These are phyloP conservation scores for Limnephilus rhombicus DNA, from an alignment of 2,888 invertebrate genomes.

Conservation along the genomic window DNA sequence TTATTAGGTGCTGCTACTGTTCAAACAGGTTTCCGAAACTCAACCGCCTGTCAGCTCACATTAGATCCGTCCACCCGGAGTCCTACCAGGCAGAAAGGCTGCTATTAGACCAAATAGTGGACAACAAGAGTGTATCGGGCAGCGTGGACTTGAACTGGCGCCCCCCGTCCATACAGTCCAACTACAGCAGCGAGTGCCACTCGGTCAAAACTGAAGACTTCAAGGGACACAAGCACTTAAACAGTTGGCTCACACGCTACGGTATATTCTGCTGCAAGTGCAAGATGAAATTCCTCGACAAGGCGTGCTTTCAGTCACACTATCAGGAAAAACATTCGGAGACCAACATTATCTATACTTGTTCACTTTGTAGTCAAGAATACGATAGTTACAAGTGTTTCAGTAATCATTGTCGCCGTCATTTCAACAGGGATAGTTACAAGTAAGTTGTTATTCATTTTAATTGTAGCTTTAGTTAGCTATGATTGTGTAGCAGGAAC, in stretches of 20 bases:
- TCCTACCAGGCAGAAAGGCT: conserved; percentile 2
- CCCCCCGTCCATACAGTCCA: conserved; percentile 15
- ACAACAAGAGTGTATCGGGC: background rate
- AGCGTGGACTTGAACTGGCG: background rate
- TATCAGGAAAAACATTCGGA: conserved; percentile 24
- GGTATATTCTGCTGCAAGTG: conserved; percentile 48
- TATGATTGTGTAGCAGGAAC: background rate
- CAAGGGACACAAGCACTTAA: conserved; percentile 24
- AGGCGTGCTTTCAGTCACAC: conserved; percentile 25
- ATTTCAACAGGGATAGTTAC: conserved; percentile 39
- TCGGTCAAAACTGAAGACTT: background rate
- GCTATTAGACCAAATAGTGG: background rate
- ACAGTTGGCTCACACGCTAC: conserved; percentile 39
- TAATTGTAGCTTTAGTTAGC: background rate
- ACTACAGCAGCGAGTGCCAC: background rate
- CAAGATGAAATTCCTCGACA: conserved; percentile 32
- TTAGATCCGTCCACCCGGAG: conserved; percentile 27
- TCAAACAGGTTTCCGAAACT: conserved; percentile 42
- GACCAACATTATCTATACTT: conserved; percentile 25
- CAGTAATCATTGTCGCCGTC: conserved; percentile 38
- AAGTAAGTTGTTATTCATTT: conserved; percentile 18
- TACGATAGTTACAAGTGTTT: conserved; percentile 36
- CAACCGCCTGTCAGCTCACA: conserved; percentile 26
- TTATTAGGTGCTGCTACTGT: conserved; percentile 44
- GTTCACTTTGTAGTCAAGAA: conserved; percentile 33